Evolutionary conservation across 2,797 vertebrate genomes (phyloP).

Genomic region (Pyrocephalus nanus): DNA sequence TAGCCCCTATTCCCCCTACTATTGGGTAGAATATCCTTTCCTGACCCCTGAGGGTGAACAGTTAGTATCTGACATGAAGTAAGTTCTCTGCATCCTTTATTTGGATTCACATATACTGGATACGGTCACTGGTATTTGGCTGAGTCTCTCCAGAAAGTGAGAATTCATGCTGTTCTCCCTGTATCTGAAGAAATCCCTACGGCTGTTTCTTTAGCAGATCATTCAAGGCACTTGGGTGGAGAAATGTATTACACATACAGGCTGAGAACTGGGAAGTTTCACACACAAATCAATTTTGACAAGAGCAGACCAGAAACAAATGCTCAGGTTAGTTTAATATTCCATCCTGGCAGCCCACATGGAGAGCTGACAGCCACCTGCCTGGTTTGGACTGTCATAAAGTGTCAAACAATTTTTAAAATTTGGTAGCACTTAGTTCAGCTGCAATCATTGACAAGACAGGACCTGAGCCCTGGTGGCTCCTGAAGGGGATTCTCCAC

Average conservation of each 20-base stretch:
- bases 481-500: background rate
- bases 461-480: background rate
- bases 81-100: background rate
- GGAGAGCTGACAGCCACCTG: background rate
- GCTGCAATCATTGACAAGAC: background rate
- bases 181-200: background rate
- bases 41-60: background rate
- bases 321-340: background rate
- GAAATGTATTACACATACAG: background rate
- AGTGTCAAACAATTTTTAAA: background rate
- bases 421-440: background rate
- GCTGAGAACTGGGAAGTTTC: background rate
- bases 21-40: background rate
- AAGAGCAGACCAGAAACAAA: background rate
- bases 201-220: background rate
- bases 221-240: background rate
- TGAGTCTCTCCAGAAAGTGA: background rate
- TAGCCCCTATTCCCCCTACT: background rate
- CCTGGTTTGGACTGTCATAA: background rate
- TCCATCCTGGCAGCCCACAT: background rate
- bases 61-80: background rate
- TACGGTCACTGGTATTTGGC: background rate
- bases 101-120: background rate
- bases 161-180: background rate
- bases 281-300: background rate